A percentile compares a stretch with the other conserved stretches of the same genome.
phyloP scores from a whole-genome alignment of 2,113 vertebrate genomes.

The Xiphophorus hellerii region DNA sequence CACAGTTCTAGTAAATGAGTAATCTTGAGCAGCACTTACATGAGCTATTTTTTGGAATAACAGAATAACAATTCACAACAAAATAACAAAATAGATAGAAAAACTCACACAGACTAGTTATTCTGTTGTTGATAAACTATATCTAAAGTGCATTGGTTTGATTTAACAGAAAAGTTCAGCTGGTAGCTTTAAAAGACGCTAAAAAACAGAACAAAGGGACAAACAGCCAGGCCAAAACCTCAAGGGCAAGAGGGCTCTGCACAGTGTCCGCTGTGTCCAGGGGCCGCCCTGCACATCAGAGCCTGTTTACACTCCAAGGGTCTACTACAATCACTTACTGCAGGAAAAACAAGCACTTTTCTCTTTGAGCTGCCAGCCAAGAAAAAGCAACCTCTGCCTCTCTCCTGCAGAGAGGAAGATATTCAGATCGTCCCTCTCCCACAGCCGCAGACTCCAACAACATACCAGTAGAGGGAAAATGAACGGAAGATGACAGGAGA shows the following conservation, averaged over 20 bases:
- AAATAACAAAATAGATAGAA: not conserved
- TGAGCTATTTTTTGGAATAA: not conserved
- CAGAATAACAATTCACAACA: not conserved
- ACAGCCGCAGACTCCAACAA: conserved; percentile 53
- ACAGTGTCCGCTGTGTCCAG: conserved; percentile 50
- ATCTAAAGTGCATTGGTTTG: not conserved
- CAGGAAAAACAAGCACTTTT: conserved; percentile 72
- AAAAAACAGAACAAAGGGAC: conserved; percentile 61
- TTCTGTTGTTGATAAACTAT: not conserved
- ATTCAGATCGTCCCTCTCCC: conserved; percentile 49
- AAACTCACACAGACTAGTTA: not conserved
- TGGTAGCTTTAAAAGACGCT: conserved; percentile 34
- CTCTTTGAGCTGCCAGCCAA: conserved; percentile 74
- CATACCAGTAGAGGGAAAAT: conserved; percentile 49
- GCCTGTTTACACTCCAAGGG: conserved; percentile 71
- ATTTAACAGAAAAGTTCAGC: not conserved
- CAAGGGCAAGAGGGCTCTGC: conserved; percentile 59
- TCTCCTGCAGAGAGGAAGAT: conserved; percentile 45
- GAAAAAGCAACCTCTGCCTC: conserved; percentile 70
- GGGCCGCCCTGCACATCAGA: conserved; percentile 57
- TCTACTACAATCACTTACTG: conserved; percentile 77
- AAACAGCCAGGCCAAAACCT: conserved; percentile 52
- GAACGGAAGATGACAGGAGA: conserved; percentile 51
- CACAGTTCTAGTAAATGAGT: no score
- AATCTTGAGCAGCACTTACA: no score